Base-by-base conservation (phyloP, 2,113 vertebrate species). In the Petromus typicus region DNA sequence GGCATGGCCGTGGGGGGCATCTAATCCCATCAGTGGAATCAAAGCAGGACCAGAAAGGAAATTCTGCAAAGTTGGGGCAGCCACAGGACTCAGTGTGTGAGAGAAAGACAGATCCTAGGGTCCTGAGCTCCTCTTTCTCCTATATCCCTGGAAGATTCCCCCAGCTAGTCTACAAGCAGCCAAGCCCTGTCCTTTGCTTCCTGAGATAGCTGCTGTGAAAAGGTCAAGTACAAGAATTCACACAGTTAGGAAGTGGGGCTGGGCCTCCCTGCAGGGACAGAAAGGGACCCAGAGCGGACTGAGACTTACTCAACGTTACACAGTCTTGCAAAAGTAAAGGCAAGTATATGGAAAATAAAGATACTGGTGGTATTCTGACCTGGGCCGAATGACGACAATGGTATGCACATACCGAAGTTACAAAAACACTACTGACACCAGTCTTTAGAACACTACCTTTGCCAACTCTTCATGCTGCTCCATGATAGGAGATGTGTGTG, bases 1-100 rank as follows among this genome's bases (percentile, higher is more conserved):
- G 66, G 71, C 69, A 56, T 25, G 63, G 80, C 91, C 0, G 1
- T 76, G 93, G 90, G 95, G 85, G 67, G 75, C 0, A 25, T 84
- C 89, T 98, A 98, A 98, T 98, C 97, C 94, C 76, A 95, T 97
- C 97, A 96, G 95, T 97, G 76, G 86, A 96, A 96, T 97, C 96
- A 98, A 92, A 97, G 96, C 96, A 48, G 34, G 63, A 95, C 92
- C 79, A 96, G 93, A 98, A 97, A 96, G 91, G 93, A 96, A 86
- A 95, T 80, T 96, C 86, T 91, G 86, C 78, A 63, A 76, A 90
- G 10, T 69, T 90, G 69, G 79, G 82, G 79, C 89, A 69, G 89
- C 6, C 10, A 56, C 87, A 71, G 88, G 79, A 88, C 27, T 14
- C 20, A 40, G 91, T 51, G 81, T 76, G 45, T 57, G 48, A 89